Evolutionary conservation across 2,113 vertebrate species (phyloP).

Genomic region (Raphicerus campestris): DNA sequence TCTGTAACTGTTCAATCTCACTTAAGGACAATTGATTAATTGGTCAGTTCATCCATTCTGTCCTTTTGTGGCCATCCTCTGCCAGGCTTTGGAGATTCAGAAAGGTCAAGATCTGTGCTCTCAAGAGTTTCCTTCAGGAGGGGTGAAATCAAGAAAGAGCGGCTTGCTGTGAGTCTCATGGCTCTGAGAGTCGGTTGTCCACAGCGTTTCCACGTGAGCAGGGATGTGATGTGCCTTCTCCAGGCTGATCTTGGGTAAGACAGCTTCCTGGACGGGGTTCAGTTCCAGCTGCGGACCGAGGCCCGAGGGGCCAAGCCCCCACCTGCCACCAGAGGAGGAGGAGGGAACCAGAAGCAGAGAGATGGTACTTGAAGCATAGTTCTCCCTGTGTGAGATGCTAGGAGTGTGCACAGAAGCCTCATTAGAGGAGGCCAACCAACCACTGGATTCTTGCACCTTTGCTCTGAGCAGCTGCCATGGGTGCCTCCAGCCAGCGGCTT

Average conservation of each 20-base stretch:
- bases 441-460: fast-evolving
- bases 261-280: fast-evolving
- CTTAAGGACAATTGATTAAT: not conserved
- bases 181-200: fast-evolving
- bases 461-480: fast-evolving
- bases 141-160: fast-evolving
- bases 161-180: fast-evolving
- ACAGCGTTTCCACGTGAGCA: fast-evolving
- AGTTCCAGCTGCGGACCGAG: not conserved
- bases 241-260: too few species aligned
- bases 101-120: fast-evolving
- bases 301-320: not conserved
- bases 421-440: fast-evolving
- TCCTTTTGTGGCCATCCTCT: not conserved
- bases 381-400: fast-evolving
- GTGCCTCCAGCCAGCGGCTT: fast-evolving
- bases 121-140: not conserved
- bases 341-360: not conserved
- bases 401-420: too few species aligned
- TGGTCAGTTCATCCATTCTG: not conserved
- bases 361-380: fast-evolving
- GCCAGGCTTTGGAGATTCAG: not conserved
- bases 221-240: fast-evolving
- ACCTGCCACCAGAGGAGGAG: not conserved
- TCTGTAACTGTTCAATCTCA: not conserved